Evolutionary conservation across 2,113 vertebrate species (phyloP), one percentile per base, ranked within the genome.

Genomic region (Sigmodon hispidus): DNA sequence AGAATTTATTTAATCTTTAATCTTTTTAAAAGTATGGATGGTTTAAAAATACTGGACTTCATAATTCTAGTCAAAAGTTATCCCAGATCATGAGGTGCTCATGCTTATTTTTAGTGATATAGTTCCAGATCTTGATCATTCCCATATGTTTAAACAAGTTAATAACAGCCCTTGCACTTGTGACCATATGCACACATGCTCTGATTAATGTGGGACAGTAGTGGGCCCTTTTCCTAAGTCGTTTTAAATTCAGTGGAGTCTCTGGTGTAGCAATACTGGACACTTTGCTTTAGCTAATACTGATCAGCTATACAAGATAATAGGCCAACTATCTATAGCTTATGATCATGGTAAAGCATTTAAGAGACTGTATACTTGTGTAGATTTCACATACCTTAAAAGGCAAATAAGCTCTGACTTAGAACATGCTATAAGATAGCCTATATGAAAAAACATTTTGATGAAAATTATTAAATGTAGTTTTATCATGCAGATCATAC

Each of bases 1-100:
- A 8, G 21, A 43, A 65, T 61, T 8, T 85, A 65, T 61, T 94
- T 81, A 43, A 34, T 93, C 45, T 45, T 76, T 92, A 61, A 61
- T 43, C 52, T 87, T 75, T 84, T 57, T 24, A 43, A 52, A 65
- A 40, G 24, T 89, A 59, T 22, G 12, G 29, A n/a, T 90, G 59
- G 55, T 90, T 95, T 96, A 69, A 91, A 90, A 92, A 85, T 91
- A 80, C 31, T 50, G 0, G 67, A 90, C 36, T 91, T 76, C 86
- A 7, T 65, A 94, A 81, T 93, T 79, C 4, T 80, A 79, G 72
- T 86, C 34, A 90, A 26, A 85, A 73, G 50, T 50, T 57, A 83
- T 65, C 73, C 57, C 3, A 93, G 15, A 87, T 95, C 80, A 77
- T 15, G 1, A 85, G 34, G 19, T 70, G 16, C 11, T 70, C 13